A percentile compares a stretch with the other conserved stretches of the same genome.
These are phyloP conservation scores for Coreoperca whiteheadi DNA, from an alignment of 2,113 vertebrate genomes.

Conservation along the genomic window DNA sequence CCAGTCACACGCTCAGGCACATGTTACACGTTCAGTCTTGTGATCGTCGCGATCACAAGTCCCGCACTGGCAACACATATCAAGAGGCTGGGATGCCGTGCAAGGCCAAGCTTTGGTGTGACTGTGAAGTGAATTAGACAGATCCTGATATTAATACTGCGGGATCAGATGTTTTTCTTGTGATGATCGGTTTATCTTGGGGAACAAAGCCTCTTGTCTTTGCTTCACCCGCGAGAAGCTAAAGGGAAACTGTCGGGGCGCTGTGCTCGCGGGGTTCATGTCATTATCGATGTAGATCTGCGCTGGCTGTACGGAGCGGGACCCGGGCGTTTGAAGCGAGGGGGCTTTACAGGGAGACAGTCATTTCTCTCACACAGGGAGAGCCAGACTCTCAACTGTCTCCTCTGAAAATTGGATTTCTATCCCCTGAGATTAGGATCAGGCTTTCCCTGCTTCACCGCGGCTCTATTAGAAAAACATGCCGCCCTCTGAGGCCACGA, in stretches of 20 bases:
- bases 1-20: slow-evolving; percentile 27
- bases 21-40: slow-evolving; percentile 16
- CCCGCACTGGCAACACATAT: slow-evolving; percentile 9
- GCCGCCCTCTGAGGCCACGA: slow-evolving; percentile 55
- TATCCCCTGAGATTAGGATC: slow-evolving; percentile 81
- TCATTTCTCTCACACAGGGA: slow-evolving; percentile 70
- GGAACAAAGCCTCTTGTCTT: slow-evolving; percentile 67
- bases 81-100: neutral
- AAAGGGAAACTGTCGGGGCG: slow-evolving; percentile 22
- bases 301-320: slow-evolving; percentile 28
- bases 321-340: slow-evolving; percentile 64
- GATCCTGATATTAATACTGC: slow-evolving; percentile 59
- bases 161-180: slow-evolving; percentile 63
- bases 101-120: slow-evolving; percentile 31
- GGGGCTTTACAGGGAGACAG: slow-evolving; percentile 75
- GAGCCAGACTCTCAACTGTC: slow-evolving; percentile 82
- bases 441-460: slow-evolving; percentile 66
- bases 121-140: slow-evolving; percentile 52
- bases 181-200: slow-evolving; percentile 58
- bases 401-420: slow-evolving; percentile 82
- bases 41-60: neutral
- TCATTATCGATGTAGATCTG: slow-evolving; percentile 73
- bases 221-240: slow-evolving; percentile 37
- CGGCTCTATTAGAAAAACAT: slow-evolving; percentile 76
- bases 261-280: slow-evolving; percentile 45